Evolutionary conservation across 2,113 vertebrate genomes (phyloP).

Genomic region (Psittacus erithacus): DNA sequence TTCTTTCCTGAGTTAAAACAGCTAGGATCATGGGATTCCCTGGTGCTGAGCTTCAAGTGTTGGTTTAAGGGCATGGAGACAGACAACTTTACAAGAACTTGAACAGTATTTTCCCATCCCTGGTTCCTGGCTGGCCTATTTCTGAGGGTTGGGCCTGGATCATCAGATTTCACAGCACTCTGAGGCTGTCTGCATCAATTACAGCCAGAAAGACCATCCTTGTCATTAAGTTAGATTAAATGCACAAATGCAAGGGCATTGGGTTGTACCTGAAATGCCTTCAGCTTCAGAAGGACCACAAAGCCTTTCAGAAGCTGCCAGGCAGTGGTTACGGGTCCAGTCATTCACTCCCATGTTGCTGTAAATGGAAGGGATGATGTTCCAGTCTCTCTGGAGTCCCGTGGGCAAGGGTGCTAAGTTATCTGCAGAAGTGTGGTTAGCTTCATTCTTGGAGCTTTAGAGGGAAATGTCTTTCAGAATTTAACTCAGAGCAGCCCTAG

Average conservation of each 20-base stretch:
- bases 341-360: background rate
- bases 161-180: background rate
- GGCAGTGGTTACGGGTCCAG: rapidly evolving
- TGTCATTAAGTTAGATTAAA: background rate
- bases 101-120: background rate
- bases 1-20: background rate
- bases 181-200: background rate
- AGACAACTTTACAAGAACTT: background rate
- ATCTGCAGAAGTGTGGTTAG: background rate
- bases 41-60: background rate
- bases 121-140: background rate
- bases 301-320: background rate
- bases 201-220: background rate
- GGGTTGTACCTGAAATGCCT: background rate
- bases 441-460: background rate
- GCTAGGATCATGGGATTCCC: background rate
- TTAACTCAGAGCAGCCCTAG: background rate
- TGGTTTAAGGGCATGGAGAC: background rate
- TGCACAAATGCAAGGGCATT: background rate
- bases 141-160: background rate
- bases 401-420: background rate
- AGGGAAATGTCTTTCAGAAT: background rate
- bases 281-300: background rate
- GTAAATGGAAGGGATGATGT: background rate
- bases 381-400: background rate